A percentile compares a stretch with the other conserved stretches of the same genome.
Evolutionary conservation across 2,888 invertebrate genomes (phyloP).

Genomic region (Cybosia mesomella): DNA sequence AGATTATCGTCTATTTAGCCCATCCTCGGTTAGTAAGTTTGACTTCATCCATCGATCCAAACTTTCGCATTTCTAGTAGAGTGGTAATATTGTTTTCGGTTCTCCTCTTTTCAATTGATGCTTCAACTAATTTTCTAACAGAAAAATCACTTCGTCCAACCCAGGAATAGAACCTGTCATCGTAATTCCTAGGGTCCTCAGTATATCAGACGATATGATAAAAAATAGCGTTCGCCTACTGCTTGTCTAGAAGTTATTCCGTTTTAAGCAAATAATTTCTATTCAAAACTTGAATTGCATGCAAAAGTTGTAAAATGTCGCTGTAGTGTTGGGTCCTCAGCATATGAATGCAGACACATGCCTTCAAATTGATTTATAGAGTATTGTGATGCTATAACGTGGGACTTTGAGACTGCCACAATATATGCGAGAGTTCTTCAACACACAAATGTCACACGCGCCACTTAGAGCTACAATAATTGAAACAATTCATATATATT

Average conservation of each 20-base stretch:
- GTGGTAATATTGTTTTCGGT: too few species aligned
- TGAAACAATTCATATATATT: conserved; percentile 33
- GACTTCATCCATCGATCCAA: too few species aligned
- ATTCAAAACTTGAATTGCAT: background rate
- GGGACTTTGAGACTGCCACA: conserved; percentile 44
- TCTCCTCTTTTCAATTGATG: too few species aligned
- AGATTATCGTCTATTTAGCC: too few species aligned
- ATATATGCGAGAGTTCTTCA: conserved; percentile 28
- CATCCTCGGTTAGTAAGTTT: too few species aligned
- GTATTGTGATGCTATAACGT: conserved; percentile 40
- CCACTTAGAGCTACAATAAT: conserved; percentile 42
- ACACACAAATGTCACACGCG: conserved; percentile 48
- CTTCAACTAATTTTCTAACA: too few species aligned
- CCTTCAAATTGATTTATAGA: conserved; percentile 42
- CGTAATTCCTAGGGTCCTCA: too few species aligned
- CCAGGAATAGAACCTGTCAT: too few species aligned
- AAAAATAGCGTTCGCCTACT: background rate
- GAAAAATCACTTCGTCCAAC: too few species aligned
- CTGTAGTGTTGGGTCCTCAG: background rate
- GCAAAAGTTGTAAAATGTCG: background rate
- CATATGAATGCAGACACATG: conserved; percentile 35
- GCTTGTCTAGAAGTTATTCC: background rate
- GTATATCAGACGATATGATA: background rate
- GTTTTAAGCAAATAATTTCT: background rate
- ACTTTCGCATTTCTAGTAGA: too few species aligned